A percentile compares a stretch with the other conserved stretches of the same genome.
phyloP scores from a whole-genome alignment of 2,113 vertebrate genomes.

The Tyto alba region DNA sequence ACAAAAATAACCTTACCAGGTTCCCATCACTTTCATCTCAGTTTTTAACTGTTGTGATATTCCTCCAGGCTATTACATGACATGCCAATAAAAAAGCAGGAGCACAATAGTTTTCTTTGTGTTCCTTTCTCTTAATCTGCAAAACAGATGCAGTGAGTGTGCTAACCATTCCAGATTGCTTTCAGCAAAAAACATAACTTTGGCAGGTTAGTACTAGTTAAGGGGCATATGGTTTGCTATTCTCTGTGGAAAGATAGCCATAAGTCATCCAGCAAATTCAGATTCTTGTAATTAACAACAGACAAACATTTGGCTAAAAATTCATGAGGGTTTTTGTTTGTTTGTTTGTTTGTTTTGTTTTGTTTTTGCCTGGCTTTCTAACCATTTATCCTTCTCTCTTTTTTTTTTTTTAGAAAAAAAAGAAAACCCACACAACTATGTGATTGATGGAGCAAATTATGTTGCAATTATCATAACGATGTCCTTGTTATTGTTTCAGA shows the following conservation, averaged over 20 bases:
- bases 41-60: not conserved
- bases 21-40: not conserved
- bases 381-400: not conserved
- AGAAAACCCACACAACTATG: not conserved
- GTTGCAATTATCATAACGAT: not conserved
- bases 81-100: not conserved
- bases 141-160: slow-evolving; percentile 41
- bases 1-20: not conserved
- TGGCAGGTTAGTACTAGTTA: slow-evolving; percentile 36
- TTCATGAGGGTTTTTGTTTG: not conserved
- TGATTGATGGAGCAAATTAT: slow-evolving; percentile 24
- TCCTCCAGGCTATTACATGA: not conserved
- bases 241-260: slow-evolving; percentile 39
- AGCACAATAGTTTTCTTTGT: slow-evolving; percentile 19
- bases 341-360: slow-evolving; percentile 9
- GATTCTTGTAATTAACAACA: slow-evolving; percentile 35
- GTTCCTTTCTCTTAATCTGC: slow-evolving; percentile 34
- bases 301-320: slow-evolving; percentile 40
- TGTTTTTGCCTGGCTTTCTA: not conserved
- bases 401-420: not conserved
- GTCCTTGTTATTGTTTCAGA: not conserved
- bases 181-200: not conserved
- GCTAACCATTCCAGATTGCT: not conserved
- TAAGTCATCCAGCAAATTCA: slow-evolving; percentile 40
- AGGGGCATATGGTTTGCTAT: not conserved